Evolutionary conservation across 2,113 vertebrate genomes (phyloP).

Genomic region (Laticauda colubrina): DNA sequence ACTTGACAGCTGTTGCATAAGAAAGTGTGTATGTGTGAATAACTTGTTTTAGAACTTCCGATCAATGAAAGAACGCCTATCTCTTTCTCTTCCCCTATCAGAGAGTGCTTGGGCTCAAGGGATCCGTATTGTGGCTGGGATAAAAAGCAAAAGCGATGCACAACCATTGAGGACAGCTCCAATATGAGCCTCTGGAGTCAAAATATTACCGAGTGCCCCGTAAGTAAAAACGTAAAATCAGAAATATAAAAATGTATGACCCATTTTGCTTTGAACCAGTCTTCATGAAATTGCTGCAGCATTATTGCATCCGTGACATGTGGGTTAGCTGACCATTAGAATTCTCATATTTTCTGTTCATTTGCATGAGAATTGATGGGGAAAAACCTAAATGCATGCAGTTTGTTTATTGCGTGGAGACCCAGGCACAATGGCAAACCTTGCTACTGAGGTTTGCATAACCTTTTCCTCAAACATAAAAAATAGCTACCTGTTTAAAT

Average conservation of each 20-base stretch:
- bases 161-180: conserved; percentile 92
- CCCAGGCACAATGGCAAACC: neutral
- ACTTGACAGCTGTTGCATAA: conserved; percentile 52
- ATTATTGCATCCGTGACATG: neutral
- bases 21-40: conserved; percentile 22
- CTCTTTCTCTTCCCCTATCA: conserved; percentile 63
- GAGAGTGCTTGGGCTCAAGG: conserved; percentile 89
- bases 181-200: conserved; percentile 99
- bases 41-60: neutral
- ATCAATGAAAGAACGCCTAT: conserved; percentile 47
- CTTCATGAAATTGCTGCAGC: neutral
- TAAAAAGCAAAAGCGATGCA: conserved; percentile 87
- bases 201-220: conserved; percentile 94
- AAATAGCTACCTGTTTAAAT: neutral
- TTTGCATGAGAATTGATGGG: neutral
- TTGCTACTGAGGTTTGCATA: neutral
- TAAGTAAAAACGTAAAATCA: conserved; percentile 66
- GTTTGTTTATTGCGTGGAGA: neutral
- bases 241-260: neutral
- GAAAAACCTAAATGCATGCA: neutral
- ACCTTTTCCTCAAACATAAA: neutral
- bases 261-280: neutral
- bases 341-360: neutral
- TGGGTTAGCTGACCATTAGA: no score
- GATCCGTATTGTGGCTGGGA: conserved; percentile 99